Evolutionary conservation across 2,888 invertebrate genomes (phyloP), one percentile per base, ranked within the genome.

Genomic region (Diloba caeruleocephala): DNA sequence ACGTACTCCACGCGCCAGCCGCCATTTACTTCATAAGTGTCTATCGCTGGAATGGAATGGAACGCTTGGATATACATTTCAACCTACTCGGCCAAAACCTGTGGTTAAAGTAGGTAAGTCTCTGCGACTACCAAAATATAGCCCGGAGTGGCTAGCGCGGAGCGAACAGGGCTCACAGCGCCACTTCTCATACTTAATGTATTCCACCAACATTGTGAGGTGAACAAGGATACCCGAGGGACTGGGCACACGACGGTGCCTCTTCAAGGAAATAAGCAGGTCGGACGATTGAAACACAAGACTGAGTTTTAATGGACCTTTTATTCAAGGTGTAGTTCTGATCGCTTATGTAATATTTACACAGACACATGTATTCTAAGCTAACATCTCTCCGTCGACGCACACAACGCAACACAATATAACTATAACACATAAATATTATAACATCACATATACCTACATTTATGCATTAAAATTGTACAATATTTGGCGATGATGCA

Each of bases 311-410:
- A 48, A 48, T 64, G 58, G 63, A 71, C 72, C 80, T 81, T 85
- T 87, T 83, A 87, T 85, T 81, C 50, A 82, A 82, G 78, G 79
- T 82, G 81, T 86, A 85, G 75, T 84, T 85, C 73, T 71, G 70
- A 66, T 74, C 43, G 45, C 71, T 73, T 76, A 73, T 26, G 43
- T 77, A 61, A 82, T 88, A 89, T 90, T 85, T 90, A 90, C 89
- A 88, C 62, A 78, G 74, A 78, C 72, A 78, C 65, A 74, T 76
- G 71, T 69, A 58, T 51, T 56, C 60, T 72, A 70, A 46, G 45
- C 50, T 56, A 68, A 29, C 48, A 50, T 29, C 15, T 26, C 31
- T 48, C 43, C 70, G 58, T 60, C 57, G 57, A 52, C 62, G 63
- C 56, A 56, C 50, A 51, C 41, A 48, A 43, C 19, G 19, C 19